These are phyloP conservation scores for Anarhynchus alexandrinus DNA, from an alignment of 2,113 vertebrate species.

Conservation along the genomic window DNA sequence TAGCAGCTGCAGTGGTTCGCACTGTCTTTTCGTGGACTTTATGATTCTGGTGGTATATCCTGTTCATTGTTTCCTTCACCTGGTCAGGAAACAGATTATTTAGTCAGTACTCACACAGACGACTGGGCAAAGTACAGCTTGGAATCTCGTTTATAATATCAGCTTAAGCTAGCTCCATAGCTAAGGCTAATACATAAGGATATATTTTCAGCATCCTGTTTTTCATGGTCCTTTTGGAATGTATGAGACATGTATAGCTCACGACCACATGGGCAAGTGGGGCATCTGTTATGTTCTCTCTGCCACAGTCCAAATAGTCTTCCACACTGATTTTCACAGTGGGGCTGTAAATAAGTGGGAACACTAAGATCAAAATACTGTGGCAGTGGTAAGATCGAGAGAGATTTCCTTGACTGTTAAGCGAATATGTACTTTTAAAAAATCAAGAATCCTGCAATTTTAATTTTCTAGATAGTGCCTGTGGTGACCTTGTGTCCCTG, in stretches of 20 bases:
- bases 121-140: not conserved
- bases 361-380: not conserved
- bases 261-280: not conserved
- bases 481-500: not conserved
- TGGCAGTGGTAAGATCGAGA: not conserved
- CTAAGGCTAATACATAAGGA: constrained; percentile 4
- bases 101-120: not conserved
- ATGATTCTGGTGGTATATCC: constrained; percentile 93
- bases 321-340: not conserved
- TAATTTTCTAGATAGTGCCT: not conserved
- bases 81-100: constrained; percentile 51
- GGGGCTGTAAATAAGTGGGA: not conserved
- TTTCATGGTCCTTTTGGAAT: constrained; percentile 29
- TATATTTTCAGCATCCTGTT: constrained; percentile 40
- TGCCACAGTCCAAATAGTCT: not conserved
- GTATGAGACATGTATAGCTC: not conserved
- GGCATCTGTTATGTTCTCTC: constrained; percentile 3
- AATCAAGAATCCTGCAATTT: not conserved
- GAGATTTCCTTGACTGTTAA: not conserved
- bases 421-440: not conserved
- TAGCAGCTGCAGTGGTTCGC: constrained; percentile 84
- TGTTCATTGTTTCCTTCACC: constrained; percentile 90
- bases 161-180: constrained; percentile 15
- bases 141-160: constrained; percentile 33
- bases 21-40: constrained; percentile 90